phyloP scores from a whole-genome alignment of 1,140 invertebrate species.

The Drosophila ananassae region DNA sequence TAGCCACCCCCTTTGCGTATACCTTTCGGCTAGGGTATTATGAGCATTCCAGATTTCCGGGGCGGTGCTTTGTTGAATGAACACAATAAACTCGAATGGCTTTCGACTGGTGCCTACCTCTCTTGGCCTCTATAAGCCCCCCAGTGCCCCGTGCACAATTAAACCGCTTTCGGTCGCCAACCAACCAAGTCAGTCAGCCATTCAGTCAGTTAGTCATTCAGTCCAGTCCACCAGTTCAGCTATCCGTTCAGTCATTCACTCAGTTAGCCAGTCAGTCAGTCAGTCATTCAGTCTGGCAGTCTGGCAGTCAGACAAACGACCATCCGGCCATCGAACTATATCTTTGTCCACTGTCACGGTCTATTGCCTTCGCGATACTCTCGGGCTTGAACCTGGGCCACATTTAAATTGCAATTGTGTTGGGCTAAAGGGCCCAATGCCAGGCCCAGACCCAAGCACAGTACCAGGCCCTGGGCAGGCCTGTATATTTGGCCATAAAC shows the following conservation, averaged over 20 bases:
- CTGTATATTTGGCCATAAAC: slow-evolving; percentile 2
- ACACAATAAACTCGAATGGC: slow-evolving; percentile 25
- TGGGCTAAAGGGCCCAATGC: neutral
- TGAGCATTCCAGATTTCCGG: slow-evolving; percentile 29
- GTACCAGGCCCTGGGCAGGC: too few species aligned
- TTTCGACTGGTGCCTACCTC: slow-evolving; percentile 31
- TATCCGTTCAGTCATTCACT: slow-evolving; percentile 27
- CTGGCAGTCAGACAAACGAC: slow-evolving; percentile 28
- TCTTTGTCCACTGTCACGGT: slow-evolving; percentile 71
- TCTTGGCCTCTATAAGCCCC: slow-evolving; percentile 38
- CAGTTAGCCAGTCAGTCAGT: slow-evolving; percentile 26
- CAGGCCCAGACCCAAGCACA: neutral
- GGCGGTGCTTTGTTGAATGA: slow-evolving; percentile 48
- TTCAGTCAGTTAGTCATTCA: slow-evolving; percentile 26
- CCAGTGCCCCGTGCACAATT: slow-evolving; percentile 64
- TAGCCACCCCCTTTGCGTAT: neutral
- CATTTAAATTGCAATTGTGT: slow-evolving; percentile 36
- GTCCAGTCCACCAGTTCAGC: slow-evolving; percentile 14
- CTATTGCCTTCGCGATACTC: slow-evolving; percentile 65
- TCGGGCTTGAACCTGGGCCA: slow-evolving; percentile 32
- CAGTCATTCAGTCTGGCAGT: slow-evolving; percentile 38
- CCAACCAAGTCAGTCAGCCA: slow-evolving; percentile 32
- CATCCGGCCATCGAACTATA: slow-evolving; percentile 57
- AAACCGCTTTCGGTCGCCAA: slow-evolving; percentile 48
- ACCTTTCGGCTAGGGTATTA: slow-evolving; percentile 6